Conservation (phyloP, 1,140 invertebrate species). For the Vollenhovia emeryi region DNA sequence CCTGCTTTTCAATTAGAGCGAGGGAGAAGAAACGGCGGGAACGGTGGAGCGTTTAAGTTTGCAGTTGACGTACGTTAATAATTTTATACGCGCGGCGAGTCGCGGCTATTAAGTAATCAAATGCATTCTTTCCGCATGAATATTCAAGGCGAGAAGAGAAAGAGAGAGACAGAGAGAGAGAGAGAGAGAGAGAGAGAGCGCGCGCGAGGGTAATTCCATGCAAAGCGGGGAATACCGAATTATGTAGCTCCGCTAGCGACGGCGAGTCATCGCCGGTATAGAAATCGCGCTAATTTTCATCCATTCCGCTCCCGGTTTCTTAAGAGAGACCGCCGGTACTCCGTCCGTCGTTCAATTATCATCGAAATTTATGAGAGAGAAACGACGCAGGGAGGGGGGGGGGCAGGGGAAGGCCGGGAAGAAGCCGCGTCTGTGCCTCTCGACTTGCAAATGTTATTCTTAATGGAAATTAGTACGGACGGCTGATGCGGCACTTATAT, state of each 20-base stretch:
- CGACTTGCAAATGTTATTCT: conserved; percentile 49
- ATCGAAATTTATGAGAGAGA: conserved; percentile 28
- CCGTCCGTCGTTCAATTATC: conserved; percentile 39
- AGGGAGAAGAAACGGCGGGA: background rate
- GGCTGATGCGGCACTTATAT: background rate
- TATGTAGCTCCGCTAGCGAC: conserved; percentile 32
- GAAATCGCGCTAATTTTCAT: conserved; percentile 61
- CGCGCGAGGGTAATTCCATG: conserved; percentile 48
- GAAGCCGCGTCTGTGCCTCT: background rate
- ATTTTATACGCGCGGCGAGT: conserved; percentile 57
- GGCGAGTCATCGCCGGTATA: conserved; percentile 51
- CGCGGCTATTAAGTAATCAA: conserved; percentile 56
- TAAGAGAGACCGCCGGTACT: background rate
- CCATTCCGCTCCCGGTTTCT: background rate
- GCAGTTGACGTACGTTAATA: conserved; percentile 60
- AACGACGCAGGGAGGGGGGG: background rate
- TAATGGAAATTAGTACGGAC: conserved; percentile 21
- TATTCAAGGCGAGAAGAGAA: conserved; percentile 32
- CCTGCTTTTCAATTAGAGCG: conserved; percentile 36
- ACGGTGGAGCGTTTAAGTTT: conserved; percentile 42
- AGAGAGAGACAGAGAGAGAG: too few species aligned
- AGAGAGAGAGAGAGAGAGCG: too few species aligned
- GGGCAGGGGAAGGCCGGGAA: background rate
- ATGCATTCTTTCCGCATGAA: conserved; percentile 58
- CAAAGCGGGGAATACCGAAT: conserved; percentile 48